phyloP scores from a whole-genome alignment of 2,797 vertebrate genomes.

The Potorous gilbertii region DNA sequence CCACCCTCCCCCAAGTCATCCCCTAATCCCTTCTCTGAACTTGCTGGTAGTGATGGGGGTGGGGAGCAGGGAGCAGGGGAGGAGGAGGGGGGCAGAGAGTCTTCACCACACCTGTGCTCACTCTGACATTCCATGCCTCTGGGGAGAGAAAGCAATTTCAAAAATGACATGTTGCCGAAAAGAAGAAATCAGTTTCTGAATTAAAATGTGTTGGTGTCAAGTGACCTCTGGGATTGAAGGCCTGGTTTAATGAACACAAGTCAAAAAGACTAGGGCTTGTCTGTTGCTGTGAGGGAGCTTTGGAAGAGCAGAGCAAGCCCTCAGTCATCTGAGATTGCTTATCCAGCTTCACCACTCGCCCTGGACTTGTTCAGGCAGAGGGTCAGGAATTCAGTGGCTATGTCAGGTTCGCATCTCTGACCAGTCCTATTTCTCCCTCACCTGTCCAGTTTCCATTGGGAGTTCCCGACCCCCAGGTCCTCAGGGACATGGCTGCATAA shows the following conservation, averaged over 20 bases:
- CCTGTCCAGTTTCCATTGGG: conserved; percentile 1
- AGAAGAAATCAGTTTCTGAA: conserved; percentile 78
- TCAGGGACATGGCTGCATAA: conserved; percentile 55
- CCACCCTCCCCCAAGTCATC: conserved; percentile 73
- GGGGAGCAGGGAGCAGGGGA: conserved; percentile 37
- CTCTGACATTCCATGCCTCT: conserved; percentile 80
- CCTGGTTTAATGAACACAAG: conserved; percentile 75
- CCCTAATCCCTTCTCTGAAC: conserved; percentile 78
- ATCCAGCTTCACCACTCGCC: conserved; percentile 30
- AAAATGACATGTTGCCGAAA: conserved; percentile 79
- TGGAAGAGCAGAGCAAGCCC: conserved; percentile 33
- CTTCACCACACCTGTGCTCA: conserved; percentile 77
- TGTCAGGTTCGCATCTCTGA: conserved; percentile 46
- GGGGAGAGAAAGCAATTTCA: conserved; percentile 79
- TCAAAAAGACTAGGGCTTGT: conserved; percentile 66
- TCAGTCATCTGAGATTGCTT: conserved; percentile 54
- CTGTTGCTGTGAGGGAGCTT: conserved; percentile 58
- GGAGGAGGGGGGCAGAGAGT: conserved; percentile 40
- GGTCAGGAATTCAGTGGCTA: conserved; percentile 64
- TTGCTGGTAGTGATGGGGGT: conserved; percentile 24
- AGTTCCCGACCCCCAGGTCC: background rate
- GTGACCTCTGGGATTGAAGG: conserved; percentile 77
- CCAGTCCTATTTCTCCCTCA: background rate
- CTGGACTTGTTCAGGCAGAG: conserved; percentile 75
- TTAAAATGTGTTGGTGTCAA: conserved; percentile 79